phyloP scores from a whole-genome alignment of 2,113 vertebrate genomes.

The Micromys minutus region DNA sequence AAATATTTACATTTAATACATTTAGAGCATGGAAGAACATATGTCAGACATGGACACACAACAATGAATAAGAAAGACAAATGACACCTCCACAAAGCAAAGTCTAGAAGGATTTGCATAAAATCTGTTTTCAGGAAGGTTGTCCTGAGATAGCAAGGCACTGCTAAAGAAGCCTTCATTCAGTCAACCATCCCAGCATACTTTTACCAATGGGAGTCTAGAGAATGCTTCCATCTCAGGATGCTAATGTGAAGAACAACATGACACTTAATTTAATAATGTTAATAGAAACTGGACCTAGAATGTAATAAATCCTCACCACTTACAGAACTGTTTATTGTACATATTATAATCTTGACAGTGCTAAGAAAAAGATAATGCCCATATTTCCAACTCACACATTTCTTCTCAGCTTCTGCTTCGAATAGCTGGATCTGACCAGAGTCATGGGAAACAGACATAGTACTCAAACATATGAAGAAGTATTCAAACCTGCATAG shows the following conservation, averaged over 20 bases:
- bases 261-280: not conserved
- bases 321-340: not conserved
- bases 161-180: not conserved
- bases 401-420: not conserved
- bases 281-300: not conserved
- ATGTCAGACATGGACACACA: not conserved
- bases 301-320: not conserved
- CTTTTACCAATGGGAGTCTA: not conserved
- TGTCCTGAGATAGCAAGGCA: not conserved
- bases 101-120: not conserved
- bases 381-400: not conserved
- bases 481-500: not conserved
- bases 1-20: conserved; percentile 4
- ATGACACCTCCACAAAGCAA: not conserved
- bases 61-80: not conserved
- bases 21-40: not conserved
- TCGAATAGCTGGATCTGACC: not conserved
- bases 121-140: not conserved
- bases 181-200: not conserved
- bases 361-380: not conserved
- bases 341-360: not conserved
- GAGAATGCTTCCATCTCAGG: not conserved
- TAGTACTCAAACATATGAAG: not conserved
- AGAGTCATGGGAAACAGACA: not conserved
- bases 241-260: not conserved